These are phyloP conservation scores for Calliopum simillimum DNA, from an alignment of 2,888 invertebrate species.

Conservation along the genomic window DNA sequence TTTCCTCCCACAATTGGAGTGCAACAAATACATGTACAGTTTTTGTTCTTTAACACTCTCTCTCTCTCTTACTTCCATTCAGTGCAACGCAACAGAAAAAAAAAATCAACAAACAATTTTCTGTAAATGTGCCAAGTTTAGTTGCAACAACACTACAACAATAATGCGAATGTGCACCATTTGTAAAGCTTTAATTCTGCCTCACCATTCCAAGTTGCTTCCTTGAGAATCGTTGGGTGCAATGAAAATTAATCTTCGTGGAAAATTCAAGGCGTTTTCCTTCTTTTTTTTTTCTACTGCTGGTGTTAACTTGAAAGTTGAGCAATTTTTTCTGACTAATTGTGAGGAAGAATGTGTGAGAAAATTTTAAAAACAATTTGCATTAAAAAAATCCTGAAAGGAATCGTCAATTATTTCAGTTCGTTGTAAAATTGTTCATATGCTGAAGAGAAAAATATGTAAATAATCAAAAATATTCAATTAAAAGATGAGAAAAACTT, in stretches of 20 bases:
- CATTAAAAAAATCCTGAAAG: no score
- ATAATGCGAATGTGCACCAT: constrained; percentile 1
- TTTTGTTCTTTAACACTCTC: no score
- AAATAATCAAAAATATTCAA: no score
- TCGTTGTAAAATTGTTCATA: no score
- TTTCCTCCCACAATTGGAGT: not conserved
- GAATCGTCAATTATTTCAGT: no score
- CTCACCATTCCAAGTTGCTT: not conserved
- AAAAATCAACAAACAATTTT: not conserved
- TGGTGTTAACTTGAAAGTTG: no score
- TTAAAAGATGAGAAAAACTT: no score
- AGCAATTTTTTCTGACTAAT: not conserved
- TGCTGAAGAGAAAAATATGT: no score
- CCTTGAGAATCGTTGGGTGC: constrained; percentile 11
- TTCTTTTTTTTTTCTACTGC: no score
- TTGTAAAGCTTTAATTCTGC: constrained; percentile 15
- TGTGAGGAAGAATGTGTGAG: constrained; percentile 3
- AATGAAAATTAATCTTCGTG: constrained; percentile 22
- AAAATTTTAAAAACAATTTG: not conserved
- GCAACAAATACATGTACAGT: not conserved
- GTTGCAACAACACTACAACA: constrained; percentile 16
- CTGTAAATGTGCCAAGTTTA: constrained; percentile 15
- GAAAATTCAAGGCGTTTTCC: no score
- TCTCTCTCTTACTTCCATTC: no score
- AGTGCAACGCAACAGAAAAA: not conserved